Percentiles rank a stretch among this genome's conserved stretches.
These are phyloP conservation scores for Cyrtorhinus lividipennis DNA, from an alignment of 1,140 invertebrate species.

Conservation along the genomic window DNA sequence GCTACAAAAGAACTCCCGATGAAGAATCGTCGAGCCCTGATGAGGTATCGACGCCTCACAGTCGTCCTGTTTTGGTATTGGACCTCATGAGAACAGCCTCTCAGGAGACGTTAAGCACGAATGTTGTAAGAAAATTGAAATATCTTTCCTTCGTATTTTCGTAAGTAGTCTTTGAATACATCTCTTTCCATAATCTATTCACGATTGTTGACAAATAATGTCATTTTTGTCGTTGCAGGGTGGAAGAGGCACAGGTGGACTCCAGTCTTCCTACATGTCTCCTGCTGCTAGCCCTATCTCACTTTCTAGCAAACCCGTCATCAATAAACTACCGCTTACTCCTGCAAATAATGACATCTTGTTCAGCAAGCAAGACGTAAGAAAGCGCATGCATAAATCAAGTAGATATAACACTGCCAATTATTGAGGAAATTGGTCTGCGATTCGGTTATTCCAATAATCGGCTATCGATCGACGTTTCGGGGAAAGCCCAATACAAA, in stretches of 20 bases:
- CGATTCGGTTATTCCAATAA: no score
- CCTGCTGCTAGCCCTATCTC: constrained; percentile 6
- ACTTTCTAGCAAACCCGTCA: not conserved
- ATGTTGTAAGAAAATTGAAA: not conserved
- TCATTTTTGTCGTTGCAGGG: not conserved
- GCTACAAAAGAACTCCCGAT: not conserved
- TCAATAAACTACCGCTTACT: constrained; percentile 4
- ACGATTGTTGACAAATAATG: no score
- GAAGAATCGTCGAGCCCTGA: not conserved
- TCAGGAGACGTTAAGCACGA: constrained; percentile 14
- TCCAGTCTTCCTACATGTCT: constrained; percentile 13
- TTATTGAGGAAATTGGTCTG: no score
- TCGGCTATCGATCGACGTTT: no score
- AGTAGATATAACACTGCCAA: no score
- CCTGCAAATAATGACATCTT: not conserved
- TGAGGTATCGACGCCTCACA: not conserved
- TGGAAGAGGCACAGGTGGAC: constrained; percentile 10
- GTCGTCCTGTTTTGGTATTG: constrained; percentile 11
- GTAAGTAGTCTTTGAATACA: no score
- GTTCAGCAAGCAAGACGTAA: not conserved
- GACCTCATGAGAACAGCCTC: constrained; percentile 13
- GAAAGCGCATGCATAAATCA: no score
- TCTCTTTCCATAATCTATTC: no score
- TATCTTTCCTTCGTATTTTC: no score
- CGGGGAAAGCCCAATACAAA: no score